These are phyloP conservation scores for Cacatua alba DNA, from an alignment of 2,113 vertebrate genomes.

Conservation along the genomic window DNA sequence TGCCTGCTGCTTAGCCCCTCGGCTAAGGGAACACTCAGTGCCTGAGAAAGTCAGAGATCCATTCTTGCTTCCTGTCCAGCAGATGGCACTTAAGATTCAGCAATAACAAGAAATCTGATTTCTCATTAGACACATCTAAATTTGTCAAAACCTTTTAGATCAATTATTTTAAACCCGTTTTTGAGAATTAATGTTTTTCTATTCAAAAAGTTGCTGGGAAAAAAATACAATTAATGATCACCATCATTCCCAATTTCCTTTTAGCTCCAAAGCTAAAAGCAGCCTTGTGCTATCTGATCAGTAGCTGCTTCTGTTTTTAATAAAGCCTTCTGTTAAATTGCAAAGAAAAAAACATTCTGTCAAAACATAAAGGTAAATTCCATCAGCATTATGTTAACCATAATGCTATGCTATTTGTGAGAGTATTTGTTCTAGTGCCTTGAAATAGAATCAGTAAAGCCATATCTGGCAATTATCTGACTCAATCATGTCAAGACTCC, in stretches of 20 bases:
- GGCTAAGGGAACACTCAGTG: background rate
- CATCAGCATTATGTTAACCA: background rate
- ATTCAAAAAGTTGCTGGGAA: background rate
- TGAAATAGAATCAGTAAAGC: background rate
- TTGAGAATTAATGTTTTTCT: background rate
- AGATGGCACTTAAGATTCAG: conserved; percentile 61
- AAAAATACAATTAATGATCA: background rate
- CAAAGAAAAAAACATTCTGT: background rate
- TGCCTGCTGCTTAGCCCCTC: background rate
- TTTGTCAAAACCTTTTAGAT: background rate
- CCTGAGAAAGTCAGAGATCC: background rate
- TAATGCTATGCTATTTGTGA: background rate
- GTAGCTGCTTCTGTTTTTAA: background rate
- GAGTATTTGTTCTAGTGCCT: background rate
- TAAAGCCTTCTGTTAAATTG: conserved; percentile 7
- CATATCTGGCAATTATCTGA: conserved; percentile 4
- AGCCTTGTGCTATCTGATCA: background rate
- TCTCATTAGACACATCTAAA: background rate
- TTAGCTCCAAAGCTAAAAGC: background rate
- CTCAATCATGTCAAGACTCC: background rate
- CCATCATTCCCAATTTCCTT: background rate
- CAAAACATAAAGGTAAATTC: conserved; percentile 35
- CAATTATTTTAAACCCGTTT: background rate
- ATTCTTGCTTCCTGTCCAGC: conserved; percentile 3
- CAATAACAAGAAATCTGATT: background rate